Evolutionary conservation across 2,888 invertebrate genomes (phyloP).

Genomic region (Scaptomyza caliginosa): DNA sequence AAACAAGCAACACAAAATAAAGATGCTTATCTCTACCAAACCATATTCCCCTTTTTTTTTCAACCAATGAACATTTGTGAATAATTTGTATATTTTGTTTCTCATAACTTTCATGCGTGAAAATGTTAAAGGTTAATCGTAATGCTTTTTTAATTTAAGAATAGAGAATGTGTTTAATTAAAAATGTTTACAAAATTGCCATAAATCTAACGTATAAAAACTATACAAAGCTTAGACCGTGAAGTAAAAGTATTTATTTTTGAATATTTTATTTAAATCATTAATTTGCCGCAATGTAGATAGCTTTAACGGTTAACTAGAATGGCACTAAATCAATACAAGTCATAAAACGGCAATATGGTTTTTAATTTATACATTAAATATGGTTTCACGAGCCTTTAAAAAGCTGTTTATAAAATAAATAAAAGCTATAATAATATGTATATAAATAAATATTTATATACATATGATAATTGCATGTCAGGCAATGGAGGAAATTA

Average conservation of each 20-base stretch:
- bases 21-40: conserved; percentile 13
- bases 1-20: conserved; percentile 5
- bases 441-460: conserved; percentile 64
- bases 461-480: conserved; percentile 73
- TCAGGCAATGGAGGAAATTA: conserved; percentile 61
- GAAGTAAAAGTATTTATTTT: conserved; percentile 8
- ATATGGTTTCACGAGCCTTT: neutral
- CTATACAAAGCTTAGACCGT: neutral
- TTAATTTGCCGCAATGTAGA: neutral
- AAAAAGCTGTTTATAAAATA: conserved; percentile 49
- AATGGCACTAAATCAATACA: conserved; percentile 52
- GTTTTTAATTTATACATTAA: conserved; percentile 42
- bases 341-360: conserved; percentile 57
- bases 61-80: conserved; percentile 22
- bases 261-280: neutral
- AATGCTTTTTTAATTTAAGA: conserved; percentile 58
- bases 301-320: no score
- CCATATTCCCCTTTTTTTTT: conserved; percentile 31
- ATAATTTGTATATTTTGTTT: conserved; percentile 44
- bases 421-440: conserved; percentile 55
- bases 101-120: conserved; percentile 68
- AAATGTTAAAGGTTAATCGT: conserved; percentile 76
- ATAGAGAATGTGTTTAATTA: conserved; percentile 24
- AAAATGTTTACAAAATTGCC: conserved; percentile 20
- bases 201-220: conserved; percentile 29